Percentiles rank a stretch among this genome's conserved stretches.
phyloP scores from a whole-genome alignment of 2,797 vertebrate genomes.

The Neomorphus geoffroyi region DNA sequence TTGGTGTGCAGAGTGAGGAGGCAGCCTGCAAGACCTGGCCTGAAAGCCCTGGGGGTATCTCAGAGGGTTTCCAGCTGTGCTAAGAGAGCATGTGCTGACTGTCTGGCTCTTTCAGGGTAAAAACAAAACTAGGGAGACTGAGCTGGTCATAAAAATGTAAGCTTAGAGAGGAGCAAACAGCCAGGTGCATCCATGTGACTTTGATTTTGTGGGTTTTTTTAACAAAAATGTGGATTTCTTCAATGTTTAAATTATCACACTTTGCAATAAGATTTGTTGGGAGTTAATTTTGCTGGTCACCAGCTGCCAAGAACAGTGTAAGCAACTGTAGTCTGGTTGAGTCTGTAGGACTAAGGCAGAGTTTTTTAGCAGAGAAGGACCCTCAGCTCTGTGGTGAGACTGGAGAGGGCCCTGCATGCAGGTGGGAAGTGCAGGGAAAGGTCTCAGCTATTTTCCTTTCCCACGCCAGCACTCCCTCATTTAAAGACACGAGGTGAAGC shows the following conservation, averaged over 20 bases:
- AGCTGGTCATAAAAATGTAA: neutral
- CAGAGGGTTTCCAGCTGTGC: neutral
- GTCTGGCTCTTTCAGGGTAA: neutral
- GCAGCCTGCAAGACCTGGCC: neutral
- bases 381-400: neutral
- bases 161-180: neutral
- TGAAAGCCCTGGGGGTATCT: neutral
- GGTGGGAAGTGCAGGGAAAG: neutral
- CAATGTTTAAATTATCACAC: neutral
- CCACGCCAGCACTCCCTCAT: neutral
- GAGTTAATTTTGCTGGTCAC: neutral
- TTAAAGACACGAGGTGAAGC: neutral
- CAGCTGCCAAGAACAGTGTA: neutral
- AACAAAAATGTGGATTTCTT: neutral
- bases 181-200: rapidly evolving
- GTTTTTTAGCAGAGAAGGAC: neutral
- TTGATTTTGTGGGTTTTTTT: neutral
- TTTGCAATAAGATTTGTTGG: neutral
- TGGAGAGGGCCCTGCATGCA: neutral
- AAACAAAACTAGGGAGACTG: neutral
- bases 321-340: rapidly evolving
- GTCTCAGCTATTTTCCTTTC: neutral
- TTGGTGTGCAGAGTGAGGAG: neutral
- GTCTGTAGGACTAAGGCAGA: neutral
- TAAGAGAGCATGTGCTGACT: neutral